Evolutionary conservation across 2,113 vertebrate species (phyloP).

Genomic region (Elgaria multicarinata): DNA sequence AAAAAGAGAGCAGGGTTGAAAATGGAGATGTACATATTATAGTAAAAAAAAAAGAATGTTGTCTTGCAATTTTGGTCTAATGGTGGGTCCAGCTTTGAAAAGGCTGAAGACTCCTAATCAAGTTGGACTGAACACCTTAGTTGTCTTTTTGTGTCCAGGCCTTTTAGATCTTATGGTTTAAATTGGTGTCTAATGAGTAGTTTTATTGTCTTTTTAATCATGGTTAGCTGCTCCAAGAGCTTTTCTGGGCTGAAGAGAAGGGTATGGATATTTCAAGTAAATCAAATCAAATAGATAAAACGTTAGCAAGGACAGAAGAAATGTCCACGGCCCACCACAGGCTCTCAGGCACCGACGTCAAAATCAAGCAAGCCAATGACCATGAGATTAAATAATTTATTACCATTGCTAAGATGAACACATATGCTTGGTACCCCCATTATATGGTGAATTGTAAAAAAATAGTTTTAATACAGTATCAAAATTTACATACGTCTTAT

Average conservation of each 20-base stretch:
- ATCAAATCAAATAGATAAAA: background rate
- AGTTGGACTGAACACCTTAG: background rate
- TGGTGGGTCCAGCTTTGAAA: too few relatives aligned
- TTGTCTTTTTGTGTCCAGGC: background rate
- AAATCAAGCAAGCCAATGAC: constrained; percentile 37
- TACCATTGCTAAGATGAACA: constrained; percentile 82
- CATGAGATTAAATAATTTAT: constrained; percentile 84
- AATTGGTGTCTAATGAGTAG: background rate
- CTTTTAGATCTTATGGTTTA: background rate
- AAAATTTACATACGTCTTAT: constrained; percentile 84
- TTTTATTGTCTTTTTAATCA: background rate
- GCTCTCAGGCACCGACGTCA: background rate
- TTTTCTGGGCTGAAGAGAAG: background rate
- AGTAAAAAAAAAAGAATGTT: background rate
- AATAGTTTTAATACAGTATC: constrained; percentile 89
- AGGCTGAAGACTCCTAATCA: too few relatives aligned
- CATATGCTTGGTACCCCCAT: constrained; percentile 80
- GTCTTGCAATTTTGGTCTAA: background rate
- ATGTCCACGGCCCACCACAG: too few relatives aligned
- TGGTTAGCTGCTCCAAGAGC: background rate
- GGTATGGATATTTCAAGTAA: background rate
- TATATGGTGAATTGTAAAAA: constrained; percentile 86
- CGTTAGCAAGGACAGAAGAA: background rate
- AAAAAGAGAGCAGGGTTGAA: background rate
- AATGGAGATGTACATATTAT: background rate